Conservation (phyloP, 2,797 vertebrate species). For the Alectoris magna region DNA sequence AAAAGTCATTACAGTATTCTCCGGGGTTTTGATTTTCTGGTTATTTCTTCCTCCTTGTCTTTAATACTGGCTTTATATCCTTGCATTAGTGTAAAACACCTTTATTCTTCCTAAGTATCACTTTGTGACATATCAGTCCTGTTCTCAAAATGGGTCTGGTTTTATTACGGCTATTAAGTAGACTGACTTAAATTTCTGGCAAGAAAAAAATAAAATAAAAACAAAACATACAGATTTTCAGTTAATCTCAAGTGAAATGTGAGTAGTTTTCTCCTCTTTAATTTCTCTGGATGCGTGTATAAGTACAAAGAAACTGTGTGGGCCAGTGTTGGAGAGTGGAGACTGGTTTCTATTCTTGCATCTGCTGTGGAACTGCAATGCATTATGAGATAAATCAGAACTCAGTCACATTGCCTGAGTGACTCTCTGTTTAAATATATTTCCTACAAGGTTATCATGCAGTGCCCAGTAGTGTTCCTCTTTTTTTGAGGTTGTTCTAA, state of each 20-base stretch:
- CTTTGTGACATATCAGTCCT: not conserved
- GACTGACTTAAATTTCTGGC: conserved; percentile 33
- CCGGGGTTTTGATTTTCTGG: not conserved
- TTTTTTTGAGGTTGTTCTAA: not conserved
- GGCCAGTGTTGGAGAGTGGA: not conserved
- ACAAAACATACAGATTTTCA: not conserved
- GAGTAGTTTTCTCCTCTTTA: not conserved
- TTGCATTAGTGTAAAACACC: not conserved
- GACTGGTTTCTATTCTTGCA: conserved; percentile 3
- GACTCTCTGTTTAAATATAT: not conserved
- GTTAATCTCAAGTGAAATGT: conserved; percentile 2
- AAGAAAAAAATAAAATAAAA: not conserved
- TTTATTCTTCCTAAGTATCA: not conserved
- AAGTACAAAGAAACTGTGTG: conserved; percentile 21
- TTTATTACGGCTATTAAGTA: conserved; percentile 33
- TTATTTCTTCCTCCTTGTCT: not conserved
- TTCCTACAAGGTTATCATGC: not conserved
- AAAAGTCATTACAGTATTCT: not conserved
- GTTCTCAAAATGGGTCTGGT: not conserved
- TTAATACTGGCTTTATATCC: not conserved
- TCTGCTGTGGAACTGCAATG: not conserved
- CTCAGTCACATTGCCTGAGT: not conserved
- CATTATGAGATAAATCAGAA: conserved; percentile 43
- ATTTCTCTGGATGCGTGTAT: conserved; percentile 25
- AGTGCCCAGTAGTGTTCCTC: not conserved